Evolutionary conservation across 2,113 vertebrate genomes (phyloP), one percentile per base, ranked within the genome.

Genomic region (Aptenodytes patagonicus): DNA sequence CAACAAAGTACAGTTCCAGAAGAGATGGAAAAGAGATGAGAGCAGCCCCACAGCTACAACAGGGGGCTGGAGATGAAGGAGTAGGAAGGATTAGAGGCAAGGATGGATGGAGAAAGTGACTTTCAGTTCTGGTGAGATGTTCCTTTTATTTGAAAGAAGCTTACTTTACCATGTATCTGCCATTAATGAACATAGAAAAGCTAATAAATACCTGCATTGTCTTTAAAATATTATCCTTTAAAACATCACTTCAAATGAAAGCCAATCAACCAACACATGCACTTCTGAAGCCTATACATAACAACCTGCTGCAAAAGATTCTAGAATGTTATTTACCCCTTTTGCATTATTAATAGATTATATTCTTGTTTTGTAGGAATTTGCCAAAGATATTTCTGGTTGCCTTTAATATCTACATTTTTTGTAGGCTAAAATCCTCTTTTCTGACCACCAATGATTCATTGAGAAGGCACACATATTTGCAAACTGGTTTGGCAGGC

Each of bases 211-310:
- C 2, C 42, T 24, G 7, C 1, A 36, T 40, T 57, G 8, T 54
- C 68, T 81, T 78, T 28, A 81, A 86, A 85, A 75, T 49, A 62
- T 12, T 46, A 36, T 21, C 28, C 7, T 86, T 86, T 54, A 77
- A 65, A 58, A n/a, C 13, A 44, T 31, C 32, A 51, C 32, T 7
- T 46, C 22, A 76, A 58, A 26, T 6, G 11, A 75, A 76, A 21
- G 3, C 14, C 2, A 44, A 82, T 51, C 22, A 57, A 42, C 6
- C 28, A 58, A 52, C 4, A 31, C 0, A 0, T 70, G 42, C 16
- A 54, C 19, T 78, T 73, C 54, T 79, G 65, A 87, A 79, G 17
- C 24, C 32, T 29, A 64, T 25, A 25, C 1, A 17, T 25, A 71
- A 52, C 10, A 65, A 31, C 16, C 38, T 80, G 7, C 49, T 58